These are phyloP conservation scores for Cercocebus atys DNA, from an alignment of 2,113 vertebrate genomes.

Conservation along the genomic window DNA sequence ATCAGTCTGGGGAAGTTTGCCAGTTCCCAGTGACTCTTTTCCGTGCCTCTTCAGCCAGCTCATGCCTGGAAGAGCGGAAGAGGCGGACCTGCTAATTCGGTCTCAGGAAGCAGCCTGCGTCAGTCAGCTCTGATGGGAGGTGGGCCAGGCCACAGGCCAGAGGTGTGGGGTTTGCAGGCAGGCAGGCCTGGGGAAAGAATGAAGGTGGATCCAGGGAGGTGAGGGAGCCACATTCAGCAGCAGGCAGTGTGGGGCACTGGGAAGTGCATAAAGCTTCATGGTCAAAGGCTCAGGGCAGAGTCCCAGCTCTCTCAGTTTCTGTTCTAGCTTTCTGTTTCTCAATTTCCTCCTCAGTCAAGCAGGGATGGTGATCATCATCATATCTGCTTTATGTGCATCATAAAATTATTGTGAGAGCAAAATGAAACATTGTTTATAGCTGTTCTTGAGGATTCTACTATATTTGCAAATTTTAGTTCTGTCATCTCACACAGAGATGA, in stretches of 20 bases:
- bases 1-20: constrained; percentile 74
- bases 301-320: not conserved
- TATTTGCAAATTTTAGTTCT: not conserved
- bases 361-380: not conserved
- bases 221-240: not conserved
- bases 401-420: constrained; percentile 39
- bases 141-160: not conserved
- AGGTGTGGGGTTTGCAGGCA: not conserved
- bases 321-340: not conserved
- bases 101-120: not conserved
- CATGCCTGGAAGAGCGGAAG: constrained; percentile 61
- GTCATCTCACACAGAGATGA: not conserved
- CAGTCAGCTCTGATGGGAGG: not conserved
- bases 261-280: not conserved
- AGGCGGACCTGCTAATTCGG: constrained; percentile 53
- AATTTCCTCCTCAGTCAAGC: not conserved
- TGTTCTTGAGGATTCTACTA: not conserved
- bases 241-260: not conserved
- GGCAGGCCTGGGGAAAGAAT: too few species aligned
- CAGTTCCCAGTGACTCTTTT: constrained; percentile 62
- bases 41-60: constrained; percentile 71
- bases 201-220: not conserved
- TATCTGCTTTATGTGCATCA: not conserved
- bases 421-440: not conserved
- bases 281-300: not conserved